phyloP scores from a whole-genome alignment of 1,140 invertebrate species.

The Sinonovacula constricta region DNA sequence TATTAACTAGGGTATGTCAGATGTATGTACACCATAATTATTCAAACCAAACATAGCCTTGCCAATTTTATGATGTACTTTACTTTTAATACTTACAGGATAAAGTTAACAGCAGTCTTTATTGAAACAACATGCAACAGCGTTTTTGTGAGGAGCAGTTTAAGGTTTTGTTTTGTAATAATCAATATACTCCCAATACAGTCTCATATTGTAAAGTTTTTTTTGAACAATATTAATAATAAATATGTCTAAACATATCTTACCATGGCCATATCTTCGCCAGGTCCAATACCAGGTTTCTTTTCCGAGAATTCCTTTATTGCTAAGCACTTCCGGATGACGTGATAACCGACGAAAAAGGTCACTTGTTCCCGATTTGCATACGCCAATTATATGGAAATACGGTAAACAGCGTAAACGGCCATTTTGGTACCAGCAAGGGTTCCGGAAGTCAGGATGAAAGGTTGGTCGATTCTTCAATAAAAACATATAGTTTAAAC shows the following conservation, averaged over 20 bases:
- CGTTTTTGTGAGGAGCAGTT: not conserved
- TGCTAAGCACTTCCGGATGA: conserved; percentile 62
- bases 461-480: conserved; percentile 57
- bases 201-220: not conserved
- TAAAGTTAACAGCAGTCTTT: not conserved
- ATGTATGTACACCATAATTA: no score
- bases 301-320: conserved; percentile 61
- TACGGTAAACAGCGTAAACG: conserved; percentile 64
- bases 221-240: conserved; percentile 4
- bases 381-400: conserved; percentile 69
- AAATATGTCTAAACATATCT: not conserved
- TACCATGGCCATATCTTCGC: conserved; percentile 63
- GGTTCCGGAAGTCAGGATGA: conserved; percentile 65
- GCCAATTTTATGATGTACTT: no score
- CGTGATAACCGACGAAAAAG: conserved; percentile 58
- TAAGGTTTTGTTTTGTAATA: not conserved
- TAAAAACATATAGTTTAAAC: no score
- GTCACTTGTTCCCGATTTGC: conserved; percentile 71
- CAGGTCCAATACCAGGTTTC: conserved; percentile 73
- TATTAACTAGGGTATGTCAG: no score
- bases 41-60: no score
- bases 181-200: not conserved
- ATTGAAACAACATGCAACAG: not conserved
- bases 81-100: no score
- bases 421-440: conserved; percentile 63